Conservation (phyloP, 1,140 invertebrate genomes). For the Spodoptera frugiperda region DNA sequence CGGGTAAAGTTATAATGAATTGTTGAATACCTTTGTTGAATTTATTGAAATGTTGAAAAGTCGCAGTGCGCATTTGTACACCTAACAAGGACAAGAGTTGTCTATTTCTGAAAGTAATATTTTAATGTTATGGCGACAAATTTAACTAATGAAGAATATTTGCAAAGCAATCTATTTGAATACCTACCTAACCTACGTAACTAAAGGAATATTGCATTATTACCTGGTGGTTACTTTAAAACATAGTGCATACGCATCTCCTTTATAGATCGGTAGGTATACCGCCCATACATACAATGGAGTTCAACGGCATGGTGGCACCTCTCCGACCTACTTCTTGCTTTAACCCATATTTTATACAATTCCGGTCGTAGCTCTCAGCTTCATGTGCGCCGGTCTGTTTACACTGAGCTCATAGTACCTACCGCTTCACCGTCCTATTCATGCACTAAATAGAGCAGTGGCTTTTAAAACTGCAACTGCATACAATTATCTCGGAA, state of each 20-base stretch:
- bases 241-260: neutral
- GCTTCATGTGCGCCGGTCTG: slow-evolving; percentile 1
- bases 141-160: neutral
- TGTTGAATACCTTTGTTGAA: slow-evolving; percentile 14
- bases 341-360: slow-evolving; percentile 45
- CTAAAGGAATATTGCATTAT: too few species aligned
- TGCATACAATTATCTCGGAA: slow-evolving; percentile 1
- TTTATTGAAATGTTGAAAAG: slow-evolving; percentile 37
- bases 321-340: slow-evolving; percentile 41
- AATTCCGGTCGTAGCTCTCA: slow-evolving; percentile 38
- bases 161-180: slow-evolving; percentile 13
- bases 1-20: neutral
- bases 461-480: slow-evolving; percentile 22
- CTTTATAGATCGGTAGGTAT: neutral
- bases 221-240: neutral
- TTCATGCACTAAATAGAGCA: neutral
- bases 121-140: neutral
- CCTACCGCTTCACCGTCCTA: neutral
- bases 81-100: slow-evolving; percentile 7
- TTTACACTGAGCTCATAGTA: slow-evolving; percentile 31
- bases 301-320: slow-evolving; percentile 21
- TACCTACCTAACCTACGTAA: neutral
- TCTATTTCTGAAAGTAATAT: slow-evolving; percentile 19
- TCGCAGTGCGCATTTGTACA: slow-evolving; percentile 37
- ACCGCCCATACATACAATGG: neutral